Percentiles rank a stretch among this genome's conserved stretches.
phyloP scores from a whole-genome alignment of 2,888 invertebrate genomes.

The Dryobotodes eremita region DNA sequence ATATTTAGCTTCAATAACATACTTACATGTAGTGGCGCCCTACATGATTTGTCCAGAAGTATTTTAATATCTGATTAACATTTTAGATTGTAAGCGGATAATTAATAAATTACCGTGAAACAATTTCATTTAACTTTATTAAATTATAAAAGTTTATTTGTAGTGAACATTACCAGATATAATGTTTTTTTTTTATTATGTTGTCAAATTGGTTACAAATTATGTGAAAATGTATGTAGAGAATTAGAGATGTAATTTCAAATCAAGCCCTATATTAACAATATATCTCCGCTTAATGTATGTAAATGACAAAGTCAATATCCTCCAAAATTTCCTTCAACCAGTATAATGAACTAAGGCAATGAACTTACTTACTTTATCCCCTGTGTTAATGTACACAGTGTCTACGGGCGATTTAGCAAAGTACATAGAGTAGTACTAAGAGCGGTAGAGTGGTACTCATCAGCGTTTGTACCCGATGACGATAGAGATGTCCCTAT shows the following conservation, averaged over 20 bases:
- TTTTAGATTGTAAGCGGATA: background rate
- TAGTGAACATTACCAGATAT: background rate
- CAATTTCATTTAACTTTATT: background rate
- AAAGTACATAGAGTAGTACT: slow-evolving; percentile 56
- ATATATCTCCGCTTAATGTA: background rate
- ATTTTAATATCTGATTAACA: background rate
- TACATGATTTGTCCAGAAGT: background rate
- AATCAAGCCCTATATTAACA: background rate
- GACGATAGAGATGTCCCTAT: slow-evolving; percentile 62
- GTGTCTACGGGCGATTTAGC: slow-evolving; percentile 52
- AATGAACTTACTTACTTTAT: slow-evolving; percentile 27
- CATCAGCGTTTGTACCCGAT: slow-evolving; percentile 57
- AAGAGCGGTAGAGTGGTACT: slow-evolving; percentile 53
- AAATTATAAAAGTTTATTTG: background rate
- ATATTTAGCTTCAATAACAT: background rate
- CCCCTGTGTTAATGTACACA: slow-evolving; percentile 21
- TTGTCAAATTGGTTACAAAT: background rate
- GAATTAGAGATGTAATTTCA: background rate
- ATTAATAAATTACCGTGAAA: background rate
- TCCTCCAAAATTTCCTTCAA: background rate
- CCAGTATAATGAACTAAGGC: background rate
- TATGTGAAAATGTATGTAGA: background rate
- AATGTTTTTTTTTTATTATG: background rate
- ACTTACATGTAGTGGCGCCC: no score
- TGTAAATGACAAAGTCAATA: slow-evolving; percentile 5